These are phyloP conservation scores for Piprites chloris DNA, from an alignment of 2,113 vertebrate genomes.

Conservation along the genomic window DNA sequence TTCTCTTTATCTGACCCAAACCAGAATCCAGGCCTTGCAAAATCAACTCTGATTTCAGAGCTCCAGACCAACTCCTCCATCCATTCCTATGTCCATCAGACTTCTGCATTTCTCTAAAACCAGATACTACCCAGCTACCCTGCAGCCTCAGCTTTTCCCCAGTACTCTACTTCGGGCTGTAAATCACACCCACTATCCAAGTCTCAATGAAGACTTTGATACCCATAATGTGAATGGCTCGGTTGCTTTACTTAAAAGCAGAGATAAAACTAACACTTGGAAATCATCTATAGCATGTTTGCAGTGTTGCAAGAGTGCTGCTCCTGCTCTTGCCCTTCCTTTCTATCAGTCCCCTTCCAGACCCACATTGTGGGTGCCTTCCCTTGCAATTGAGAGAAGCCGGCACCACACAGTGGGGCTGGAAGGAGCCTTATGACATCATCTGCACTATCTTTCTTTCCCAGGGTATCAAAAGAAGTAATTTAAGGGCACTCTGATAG, in stretches of 20 bases:
- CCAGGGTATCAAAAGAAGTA: conserved; percentile 43
- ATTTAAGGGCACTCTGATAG: conserved; percentile 36
- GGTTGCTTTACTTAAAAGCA: not conserved
- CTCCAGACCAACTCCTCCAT: not conserved
- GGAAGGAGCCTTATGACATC: conserved; percentile 36
- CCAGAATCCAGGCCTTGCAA: not conserved
- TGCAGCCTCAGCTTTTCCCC: not conserved
- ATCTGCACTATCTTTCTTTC: not conserved
- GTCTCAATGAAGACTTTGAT: not conserved
- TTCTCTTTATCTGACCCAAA: not conserved
- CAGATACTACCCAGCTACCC: fast-evolving
- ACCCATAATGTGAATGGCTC: not conserved
- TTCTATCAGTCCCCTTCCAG: not conserved
- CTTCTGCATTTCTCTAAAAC: not conserved
- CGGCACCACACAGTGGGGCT: not conserved
- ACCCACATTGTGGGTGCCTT: not conserved
- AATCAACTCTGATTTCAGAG: not conserved
- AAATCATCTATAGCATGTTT: not conserved
- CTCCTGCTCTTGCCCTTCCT: not conserved
- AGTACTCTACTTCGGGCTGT: not conserved
- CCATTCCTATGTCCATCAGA: not conserved
- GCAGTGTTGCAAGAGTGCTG: not conserved
- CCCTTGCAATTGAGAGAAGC: not conserved
- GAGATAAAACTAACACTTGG: not conserved
- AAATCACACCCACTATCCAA: not conserved